A percentile compares a stretch with the other conserved stretches of the same genome.
phyloP scores from a whole-genome alignment of 2,113 vertebrate species.

The Lycaon pictus region DNA sequence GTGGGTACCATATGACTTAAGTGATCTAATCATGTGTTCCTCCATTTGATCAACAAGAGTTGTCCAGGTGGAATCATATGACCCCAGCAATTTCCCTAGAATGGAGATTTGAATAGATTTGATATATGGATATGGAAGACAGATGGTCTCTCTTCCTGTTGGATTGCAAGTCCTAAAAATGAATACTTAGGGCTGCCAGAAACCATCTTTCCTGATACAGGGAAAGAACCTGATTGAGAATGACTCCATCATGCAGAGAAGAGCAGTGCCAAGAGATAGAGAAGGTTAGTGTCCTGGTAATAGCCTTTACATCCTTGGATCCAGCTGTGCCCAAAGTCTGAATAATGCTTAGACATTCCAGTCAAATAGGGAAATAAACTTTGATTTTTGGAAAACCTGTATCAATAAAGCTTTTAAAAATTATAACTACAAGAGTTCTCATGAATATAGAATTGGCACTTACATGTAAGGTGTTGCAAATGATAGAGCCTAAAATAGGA shows the following conservation, averaged over 20 bases:
- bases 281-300: background rate
- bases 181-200: background rate
- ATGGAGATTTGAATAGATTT: background rate
- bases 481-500: background rate
- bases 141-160: conserved; percentile 63
- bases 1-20: background rate
- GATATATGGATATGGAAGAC: background rate
- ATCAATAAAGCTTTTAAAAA: background rate
- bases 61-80: background rate
- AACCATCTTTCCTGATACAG: conserved; percentile 26
- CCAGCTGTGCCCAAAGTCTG: background rate
- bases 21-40: background rate
- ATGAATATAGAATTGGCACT: background rate
- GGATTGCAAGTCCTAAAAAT: conserved; percentile 11
- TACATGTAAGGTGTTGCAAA: background rate
- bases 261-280: background rate
- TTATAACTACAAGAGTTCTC: background rate
- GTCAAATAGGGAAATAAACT: background rate
- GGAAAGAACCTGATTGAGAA: background rate
- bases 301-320: background rate
- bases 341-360: background rate
- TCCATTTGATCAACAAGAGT: background rate
- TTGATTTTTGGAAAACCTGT: background rate
- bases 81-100: background rate
- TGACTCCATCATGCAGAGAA: background rate